Base-by-base conservation (phyloP, 2,797 vertebrate genomes). In the Picus viridis region DNA sequence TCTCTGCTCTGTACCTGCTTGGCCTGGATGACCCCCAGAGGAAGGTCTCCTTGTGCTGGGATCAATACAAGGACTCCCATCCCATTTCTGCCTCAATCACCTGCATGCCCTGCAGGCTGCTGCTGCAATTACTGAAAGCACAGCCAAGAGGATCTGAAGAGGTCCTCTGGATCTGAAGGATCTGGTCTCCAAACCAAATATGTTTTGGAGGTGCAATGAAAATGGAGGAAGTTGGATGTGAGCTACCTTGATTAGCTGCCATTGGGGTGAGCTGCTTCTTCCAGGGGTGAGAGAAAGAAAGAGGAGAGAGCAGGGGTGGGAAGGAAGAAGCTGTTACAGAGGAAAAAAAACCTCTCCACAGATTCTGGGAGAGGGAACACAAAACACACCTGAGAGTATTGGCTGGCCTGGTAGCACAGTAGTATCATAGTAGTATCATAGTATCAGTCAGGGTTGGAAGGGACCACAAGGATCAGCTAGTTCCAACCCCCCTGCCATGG, bases 241-340 rank as follows among this genome's bases (percentile, higher is more conserved):
- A 93, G 20, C 17, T 58, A 49, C 27, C 16, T 82, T 57, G 53
- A 32, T 43, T 49, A 76, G 36, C 26, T 62, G 26, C 36, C 32
- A 13, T 58, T 77, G 57, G 63, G 8, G 15, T 45, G 7, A 83
- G 23, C 9, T 32, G 62, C 3, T 71, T 88, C 61, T 51, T 78
- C 36, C 24, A 34, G 3, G 2, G 6, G 12, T 47, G 51, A 90
- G 20, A 62, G 27, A 79, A 43, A 72, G 47, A 53, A 72, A 13
- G 2, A 45, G 47, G 43, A 77, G 51, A 54, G 11, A 57, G 4
- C 2, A 2, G 3, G 4, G 6, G 1, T 58, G 23, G 22, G 43
- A 81, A 77, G 8, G 29, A 84, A 73, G 12, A 76, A 83, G 3
- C 16, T 57, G 5, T n/a, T 45, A 62, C 5, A 80, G 16, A 41